Evolutionary conservation across 2,888 invertebrate genomes (phyloP).

Genomic region (Acanthosepion esculentum): DNA sequence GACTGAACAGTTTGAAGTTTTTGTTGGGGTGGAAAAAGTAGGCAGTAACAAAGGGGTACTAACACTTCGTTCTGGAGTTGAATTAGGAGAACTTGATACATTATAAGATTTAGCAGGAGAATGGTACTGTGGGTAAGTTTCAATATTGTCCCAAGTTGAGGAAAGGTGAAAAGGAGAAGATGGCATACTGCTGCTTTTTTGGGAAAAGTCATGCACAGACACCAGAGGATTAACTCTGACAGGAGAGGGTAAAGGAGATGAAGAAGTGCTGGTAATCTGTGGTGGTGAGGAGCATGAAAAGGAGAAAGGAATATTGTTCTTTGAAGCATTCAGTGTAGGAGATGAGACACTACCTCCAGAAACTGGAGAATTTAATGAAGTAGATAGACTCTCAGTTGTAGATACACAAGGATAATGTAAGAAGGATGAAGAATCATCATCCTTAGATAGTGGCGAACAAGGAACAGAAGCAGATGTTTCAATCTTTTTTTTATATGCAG

Average conservation of each 20-base stretch:
- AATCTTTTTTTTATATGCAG: not conserved
- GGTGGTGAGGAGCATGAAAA: not conserved
- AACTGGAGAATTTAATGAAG: not conserved
- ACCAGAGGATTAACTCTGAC: too few relatives aligned
- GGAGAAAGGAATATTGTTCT: not conserved
- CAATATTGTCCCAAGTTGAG: not conserved
- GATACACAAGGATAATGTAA: not conserved
- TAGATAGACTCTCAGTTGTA: not conserved
- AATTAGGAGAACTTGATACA: constrained; percentile 34
- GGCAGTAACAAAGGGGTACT: constrained; percentile 24
- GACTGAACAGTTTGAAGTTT: not conserved
- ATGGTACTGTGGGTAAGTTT: not conserved
- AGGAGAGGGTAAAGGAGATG: not conserved
- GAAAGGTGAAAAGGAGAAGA: not conserved
- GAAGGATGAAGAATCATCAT: not conserved
- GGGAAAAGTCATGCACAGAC: not conserved
- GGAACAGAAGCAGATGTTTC: constrained; percentile 33
- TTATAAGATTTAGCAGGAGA: not conserved
- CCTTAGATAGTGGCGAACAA: not conserved
- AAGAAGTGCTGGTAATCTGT: not conserved
- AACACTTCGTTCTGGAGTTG: not conserved
- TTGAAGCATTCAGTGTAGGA: not conserved
- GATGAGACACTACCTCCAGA: not conserved
- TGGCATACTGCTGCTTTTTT: not conserved
- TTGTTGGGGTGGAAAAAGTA: not conserved